phyloP scores from a whole-genome alignment of 2,113 vertebrate species.

The Hemicordylus capensis region DNA sequence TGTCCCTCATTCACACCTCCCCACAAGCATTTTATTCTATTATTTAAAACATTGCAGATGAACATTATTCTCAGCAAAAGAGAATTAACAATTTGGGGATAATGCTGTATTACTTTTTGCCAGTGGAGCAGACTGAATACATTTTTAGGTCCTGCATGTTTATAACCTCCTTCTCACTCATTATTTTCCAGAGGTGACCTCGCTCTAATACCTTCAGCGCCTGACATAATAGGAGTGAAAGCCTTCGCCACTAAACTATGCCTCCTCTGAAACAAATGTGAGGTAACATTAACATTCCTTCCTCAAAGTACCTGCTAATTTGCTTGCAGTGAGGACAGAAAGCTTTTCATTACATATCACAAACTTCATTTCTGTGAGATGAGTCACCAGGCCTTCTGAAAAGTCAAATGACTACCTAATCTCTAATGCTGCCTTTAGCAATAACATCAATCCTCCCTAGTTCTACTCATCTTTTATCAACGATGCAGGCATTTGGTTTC shows the following conservation, averaged over 20 bases:
- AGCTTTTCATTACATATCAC: conserved; percentile 82
- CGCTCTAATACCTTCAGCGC: conserved; percentile 74
- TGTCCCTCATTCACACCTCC: neutral
- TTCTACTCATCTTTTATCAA: conserved; percentile 72
- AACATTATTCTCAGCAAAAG: conserved; percentile 50
- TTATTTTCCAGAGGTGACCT: conserved; percentile 78
- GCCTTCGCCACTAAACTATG: conserved; percentile 70
- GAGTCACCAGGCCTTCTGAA: conserved; percentile 75
- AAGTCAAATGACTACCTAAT: conserved; percentile 76
- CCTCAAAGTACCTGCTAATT: conserved; percentile 79
- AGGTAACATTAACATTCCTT: conserved; percentile 78
- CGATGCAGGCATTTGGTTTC: conserved; percentile 31
- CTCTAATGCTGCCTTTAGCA: conserved; percentile 71
- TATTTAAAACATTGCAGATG: conserved; percentile 56
- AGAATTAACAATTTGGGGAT: conserved; percentile 65
- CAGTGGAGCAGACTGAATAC: conserved; percentile 61
- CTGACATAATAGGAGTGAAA: conserved; percentile 76
- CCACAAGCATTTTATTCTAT: conserved; percentile 47
- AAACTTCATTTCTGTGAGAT: conserved; percentile 81
- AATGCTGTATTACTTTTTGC: conserved; percentile 59
- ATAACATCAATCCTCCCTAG: conserved; percentile 71
- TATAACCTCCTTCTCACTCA: conserved; percentile 76
- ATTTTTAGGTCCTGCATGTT: conserved; percentile 75
- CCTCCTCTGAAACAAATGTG: conserved; percentile 73
- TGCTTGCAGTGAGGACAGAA: conserved; percentile 77